Conservation (phyloP, 2,797 vertebrate species). For the Tinamus major region DNA sequence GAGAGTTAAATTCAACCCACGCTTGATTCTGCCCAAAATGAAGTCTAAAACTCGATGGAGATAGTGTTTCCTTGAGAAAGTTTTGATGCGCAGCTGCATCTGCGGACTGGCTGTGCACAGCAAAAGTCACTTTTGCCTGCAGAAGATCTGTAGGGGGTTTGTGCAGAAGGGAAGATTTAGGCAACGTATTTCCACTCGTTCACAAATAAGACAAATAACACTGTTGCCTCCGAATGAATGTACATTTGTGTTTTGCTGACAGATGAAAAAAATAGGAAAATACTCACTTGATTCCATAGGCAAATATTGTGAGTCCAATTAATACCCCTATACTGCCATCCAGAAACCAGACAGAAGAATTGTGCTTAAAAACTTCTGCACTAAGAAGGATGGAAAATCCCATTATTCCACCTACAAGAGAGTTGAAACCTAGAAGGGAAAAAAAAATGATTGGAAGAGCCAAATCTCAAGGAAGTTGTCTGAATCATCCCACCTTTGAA, state of each 20-base stretch:
- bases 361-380: constrained; percentile 93
- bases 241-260: not conserved
- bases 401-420: constrained; percentile 94
- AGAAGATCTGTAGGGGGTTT: not conserved
- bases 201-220: not conserved
- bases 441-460: not conserved
- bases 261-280: not conserved
- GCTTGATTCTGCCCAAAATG: not conserved
- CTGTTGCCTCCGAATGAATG: not conserved
- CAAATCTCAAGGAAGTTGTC: not conserved
- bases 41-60: not conserved
- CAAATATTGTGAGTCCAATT: constrained; percentile 94
- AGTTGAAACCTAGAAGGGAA: constrained; percentile 91
- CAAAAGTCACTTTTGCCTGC: not conserved
- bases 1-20: not conserved
- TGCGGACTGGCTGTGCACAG: rapidly evolving
- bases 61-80: not conserved
- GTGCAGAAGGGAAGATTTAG: not conserved
- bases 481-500: not conserved
- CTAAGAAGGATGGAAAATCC: constrained; percentile 98
- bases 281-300: constrained; percentile 95
- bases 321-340: constrained; percentile 93
- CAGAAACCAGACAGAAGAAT: constrained; percentile 92
- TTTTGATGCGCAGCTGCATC: not conserved
- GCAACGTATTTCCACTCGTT: not conserved